phyloP scores from a whole-genome alignment of 2,888 invertebrate species.

The Cephus pygmeus region DNA sequence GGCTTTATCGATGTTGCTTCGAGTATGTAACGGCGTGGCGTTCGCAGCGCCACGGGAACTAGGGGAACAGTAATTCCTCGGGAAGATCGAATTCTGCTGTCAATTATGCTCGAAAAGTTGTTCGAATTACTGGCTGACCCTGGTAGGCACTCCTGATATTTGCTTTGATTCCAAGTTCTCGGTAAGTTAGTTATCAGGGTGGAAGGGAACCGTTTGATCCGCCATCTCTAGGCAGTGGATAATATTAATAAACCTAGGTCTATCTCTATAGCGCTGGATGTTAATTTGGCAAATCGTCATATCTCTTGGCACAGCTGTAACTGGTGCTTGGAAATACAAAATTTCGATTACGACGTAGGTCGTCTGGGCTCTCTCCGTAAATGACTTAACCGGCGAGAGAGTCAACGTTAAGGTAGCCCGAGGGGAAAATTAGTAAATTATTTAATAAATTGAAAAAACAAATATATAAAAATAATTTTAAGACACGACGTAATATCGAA shows the following conservation, averaged over 20 bases:
- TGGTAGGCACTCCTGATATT: conserved; percentile 61
- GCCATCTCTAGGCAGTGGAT: background rate
- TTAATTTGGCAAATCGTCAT: background rate
- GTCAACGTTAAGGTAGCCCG: background rate
- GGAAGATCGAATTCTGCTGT: background rate
- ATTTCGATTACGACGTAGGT: background rate
- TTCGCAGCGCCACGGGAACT: too few relatives aligned
- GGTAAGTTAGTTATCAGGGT: conserved; percentile 59
- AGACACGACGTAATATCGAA: background rate
- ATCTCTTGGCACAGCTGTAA: background rate
- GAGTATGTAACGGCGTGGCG: too few relatives aligned
- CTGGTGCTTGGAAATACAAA: background rate
- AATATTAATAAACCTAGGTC: background rate
- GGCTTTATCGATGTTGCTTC: background rate
- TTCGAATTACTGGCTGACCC: conserved; percentile 27
- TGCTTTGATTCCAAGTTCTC: conserved; percentile 65
- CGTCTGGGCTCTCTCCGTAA: background rate
- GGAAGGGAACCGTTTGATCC: background rate
- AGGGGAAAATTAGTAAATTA: background rate
- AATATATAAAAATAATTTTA: background rate
- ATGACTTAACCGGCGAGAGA: background rate
- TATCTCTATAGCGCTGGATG: background rate
- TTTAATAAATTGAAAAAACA: background rate
- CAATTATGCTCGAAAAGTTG: background rate
- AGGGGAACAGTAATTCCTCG: background rate